Conservation (phyloP, 2,113 vertebrate species). For the Nesoenas mayeri region DNA sequence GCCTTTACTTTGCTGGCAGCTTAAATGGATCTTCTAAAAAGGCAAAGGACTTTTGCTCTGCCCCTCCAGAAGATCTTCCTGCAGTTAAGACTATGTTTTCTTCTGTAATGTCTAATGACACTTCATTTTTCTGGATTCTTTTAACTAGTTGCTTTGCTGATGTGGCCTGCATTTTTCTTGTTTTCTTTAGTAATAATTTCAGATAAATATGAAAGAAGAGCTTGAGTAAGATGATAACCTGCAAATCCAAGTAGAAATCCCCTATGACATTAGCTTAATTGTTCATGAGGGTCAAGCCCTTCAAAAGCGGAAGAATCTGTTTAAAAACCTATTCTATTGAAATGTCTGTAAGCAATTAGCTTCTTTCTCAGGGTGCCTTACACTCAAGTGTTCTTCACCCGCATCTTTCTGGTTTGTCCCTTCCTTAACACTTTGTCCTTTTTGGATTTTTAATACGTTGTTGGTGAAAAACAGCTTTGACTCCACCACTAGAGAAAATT, state of each 20-base stretch:
- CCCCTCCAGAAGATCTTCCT: neutral
- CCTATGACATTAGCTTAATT: neutral
- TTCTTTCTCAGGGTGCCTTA: neutral
- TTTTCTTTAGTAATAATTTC: neutral
- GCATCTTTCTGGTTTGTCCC: neutral
- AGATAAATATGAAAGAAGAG: neutral
- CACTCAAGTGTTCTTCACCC: neutral
- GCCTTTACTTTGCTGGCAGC: conserved; percentile 32
- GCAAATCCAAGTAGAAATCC: neutral
- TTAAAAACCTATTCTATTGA: neutral
- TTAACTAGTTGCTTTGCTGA: neutral
- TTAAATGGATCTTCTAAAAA: conserved; percentile 24
- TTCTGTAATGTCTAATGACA: neutral
- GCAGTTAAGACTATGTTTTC: neutral
- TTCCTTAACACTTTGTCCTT: neutral
- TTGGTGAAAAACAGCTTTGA: neutral
- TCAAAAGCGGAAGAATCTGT: neutral
- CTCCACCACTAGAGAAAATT: neutral
- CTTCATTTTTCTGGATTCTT: neutral
- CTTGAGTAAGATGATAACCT: neutral
- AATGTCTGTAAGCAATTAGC: neutral
- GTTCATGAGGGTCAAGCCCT: neutral
- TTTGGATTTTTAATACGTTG: neutral
- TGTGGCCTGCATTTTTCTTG: neutral
- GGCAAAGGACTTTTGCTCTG: neutral